Base-by-base conservation (phyloP, 2,888 invertebrate species). In the Meloe dianella region DNA sequence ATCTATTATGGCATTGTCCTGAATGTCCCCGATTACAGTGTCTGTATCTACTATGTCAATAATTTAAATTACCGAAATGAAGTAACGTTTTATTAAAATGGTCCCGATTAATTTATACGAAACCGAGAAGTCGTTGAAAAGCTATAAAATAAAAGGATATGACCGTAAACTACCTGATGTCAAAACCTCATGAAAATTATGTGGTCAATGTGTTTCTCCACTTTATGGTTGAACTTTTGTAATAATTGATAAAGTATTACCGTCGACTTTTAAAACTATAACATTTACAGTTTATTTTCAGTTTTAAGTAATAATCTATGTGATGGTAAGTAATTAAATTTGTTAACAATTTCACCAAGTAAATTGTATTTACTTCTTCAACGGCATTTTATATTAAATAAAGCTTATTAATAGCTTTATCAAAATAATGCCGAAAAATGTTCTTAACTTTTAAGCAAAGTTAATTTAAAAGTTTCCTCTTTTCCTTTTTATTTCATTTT, bases 381-480 rank as follows among this genome's bases (percentile, higher is more conserved):
- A 56, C 56, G 64, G 29, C 38, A 24, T 24, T 12, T 54, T 32
- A 57, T 58, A 61, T 62, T 58, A 61, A 56, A 67, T 63, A 61
- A 61, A 60, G 61, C 27, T 24, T 38, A 54, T 64, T 67, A 64
- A 67, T 67, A 67, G 60, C 38, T 27, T 29, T 59, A 61, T 47
- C 61, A 61, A 51, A 67, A 64, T 63, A 67, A 63, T 38, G 61
- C 65, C 65, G 68, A 67, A 71, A 69, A 69, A 71, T 69, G 67
- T 64, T 67, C 66, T 67, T 69, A 70, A 70, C 73, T 73, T 70
- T 65, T 57, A 60, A 57, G 69, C 58, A 72, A 73, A 73, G 73
- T 71, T 73, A 73, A 73, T 73, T 73, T 73, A 70, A 73, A 73
- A 73, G 69, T 71, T 73, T 63, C 67, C 60, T 66, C 67, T 61